phyloP scores from a whole-genome alignment of 2,113 vertebrate species.

The Drymodes brunneopygia region DNA sequence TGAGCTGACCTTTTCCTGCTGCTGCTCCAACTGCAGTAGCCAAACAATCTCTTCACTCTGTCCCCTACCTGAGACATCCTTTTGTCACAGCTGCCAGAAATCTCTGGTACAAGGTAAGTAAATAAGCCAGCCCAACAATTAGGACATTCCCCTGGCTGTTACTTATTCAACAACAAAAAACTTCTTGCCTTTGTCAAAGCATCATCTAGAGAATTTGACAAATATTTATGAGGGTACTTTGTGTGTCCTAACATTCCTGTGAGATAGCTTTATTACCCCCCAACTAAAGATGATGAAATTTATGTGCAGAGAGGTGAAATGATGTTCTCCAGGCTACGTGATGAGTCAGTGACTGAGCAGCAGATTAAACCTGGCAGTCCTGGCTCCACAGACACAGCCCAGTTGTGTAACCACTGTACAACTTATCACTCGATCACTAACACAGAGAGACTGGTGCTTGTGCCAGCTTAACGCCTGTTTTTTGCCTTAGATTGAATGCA shows the following conservation, averaged over 20 bases:
- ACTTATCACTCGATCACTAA: not conserved
- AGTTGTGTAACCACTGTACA: conserved; percentile 4
- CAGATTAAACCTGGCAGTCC: conserved; percentile 18
- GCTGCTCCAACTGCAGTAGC: not conserved
- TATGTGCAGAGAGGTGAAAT: not conserved
- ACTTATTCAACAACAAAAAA: not conserved
- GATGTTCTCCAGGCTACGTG: not conserved
- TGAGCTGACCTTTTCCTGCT: not conserved
- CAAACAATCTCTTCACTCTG: not conserved
- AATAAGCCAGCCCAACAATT: conserved; percentile 5
- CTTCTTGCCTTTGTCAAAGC: not conserved
- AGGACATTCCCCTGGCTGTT: not conserved
- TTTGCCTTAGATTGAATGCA: not conserved
- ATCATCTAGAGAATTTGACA: not conserved
- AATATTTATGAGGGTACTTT: not conserved
- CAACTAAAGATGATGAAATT: not conserved
- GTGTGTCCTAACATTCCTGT: not conserved
- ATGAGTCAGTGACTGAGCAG: conserved; percentile 40
- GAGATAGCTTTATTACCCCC: not conserved
- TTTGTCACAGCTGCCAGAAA: not conserved
- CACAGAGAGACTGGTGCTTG: not conserved
- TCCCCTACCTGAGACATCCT: not conserved
- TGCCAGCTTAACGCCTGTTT: not conserved
- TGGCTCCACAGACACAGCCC: not conserved
- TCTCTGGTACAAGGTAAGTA: not conserved